These are phyloP conservation scores for Tromatobia lineatoria DNA, from an alignment of 2,888 invertebrate species.

Conservation along the genomic window DNA sequence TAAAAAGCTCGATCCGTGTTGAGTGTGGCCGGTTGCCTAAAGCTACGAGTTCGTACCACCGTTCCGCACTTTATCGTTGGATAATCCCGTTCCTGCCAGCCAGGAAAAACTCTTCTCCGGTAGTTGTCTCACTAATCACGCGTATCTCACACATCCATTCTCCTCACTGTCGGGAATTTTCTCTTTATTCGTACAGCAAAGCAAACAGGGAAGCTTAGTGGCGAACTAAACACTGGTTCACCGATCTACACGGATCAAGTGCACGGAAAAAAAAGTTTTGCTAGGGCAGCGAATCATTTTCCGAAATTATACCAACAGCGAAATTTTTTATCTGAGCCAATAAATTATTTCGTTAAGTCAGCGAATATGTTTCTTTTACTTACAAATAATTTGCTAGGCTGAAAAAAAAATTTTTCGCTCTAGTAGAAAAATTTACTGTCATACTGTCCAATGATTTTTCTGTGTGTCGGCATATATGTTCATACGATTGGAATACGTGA, in stretches of 20 bases:
- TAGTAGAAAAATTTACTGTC: too few species aligned
- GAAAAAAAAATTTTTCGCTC: too few species aligned
- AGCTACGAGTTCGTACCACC: slow-evolving; percentile 40
- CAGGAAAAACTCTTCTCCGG: slow-evolving; percentile 49
- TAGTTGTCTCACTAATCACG: slow-evolving; percentile 53
- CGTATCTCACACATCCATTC: slow-evolving; percentile 44
- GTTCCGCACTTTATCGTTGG: slow-evolving; percentile 57
- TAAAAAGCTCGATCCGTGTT: slow-evolving; percentile 16
- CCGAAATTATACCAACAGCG: too few species aligned
- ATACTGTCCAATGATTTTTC: too few species aligned
- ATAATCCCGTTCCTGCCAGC: slow-evolving; percentile 53
- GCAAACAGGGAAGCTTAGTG: not conserved
- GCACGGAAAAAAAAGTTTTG: too few species aligned
- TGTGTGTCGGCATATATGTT: not conserved
- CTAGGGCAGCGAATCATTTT: too few species aligned
- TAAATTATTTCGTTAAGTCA: too few species aligned
- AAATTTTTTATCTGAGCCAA: too few species aligned
- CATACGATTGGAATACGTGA: not conserved
- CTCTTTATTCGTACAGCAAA: slow-evolving; percentile 1
- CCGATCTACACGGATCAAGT: not conserved
- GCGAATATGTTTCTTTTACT: too few species aligned
- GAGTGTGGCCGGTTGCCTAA: slow-evolving; percentile 9
- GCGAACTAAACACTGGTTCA: not conserved
- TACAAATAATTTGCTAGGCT: too few species aligned
- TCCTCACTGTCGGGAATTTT: slow-evolving; percentile 31